phyloP scores from a whole-genome alignment of 2,888 invertebrate genomes.

The Malthinus flaveolus region DNA sequence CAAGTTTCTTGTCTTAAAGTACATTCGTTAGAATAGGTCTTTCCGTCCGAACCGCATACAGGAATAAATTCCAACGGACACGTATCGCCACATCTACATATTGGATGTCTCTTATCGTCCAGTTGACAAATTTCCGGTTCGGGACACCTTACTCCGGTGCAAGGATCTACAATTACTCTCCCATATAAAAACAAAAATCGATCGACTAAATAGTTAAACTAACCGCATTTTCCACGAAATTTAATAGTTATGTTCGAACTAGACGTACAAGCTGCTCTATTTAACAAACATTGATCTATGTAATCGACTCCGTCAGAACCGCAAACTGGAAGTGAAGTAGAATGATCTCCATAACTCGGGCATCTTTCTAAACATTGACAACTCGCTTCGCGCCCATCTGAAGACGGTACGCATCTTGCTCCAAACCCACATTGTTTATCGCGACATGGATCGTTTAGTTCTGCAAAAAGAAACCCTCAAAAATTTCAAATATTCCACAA shows the following conservation, averaged over 20 bases:
- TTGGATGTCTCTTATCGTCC: conserved; percentile 74
- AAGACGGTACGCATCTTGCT: conserved; percentile 65
- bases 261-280: conserved; percentile 75
- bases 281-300: conserved; percentile 82
- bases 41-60: conserved; percentile 78
- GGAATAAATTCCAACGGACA: conserved; percentile 76
- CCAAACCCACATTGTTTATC: conserved; percentile 70
- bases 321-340: conserved; percentile 78
- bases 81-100: conserved; percentile 78
- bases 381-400: conserved; percentile 72
- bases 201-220: conserved; percentile 49
- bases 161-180: conserved; percentile 73
- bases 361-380: conserved; percentile 82
- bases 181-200: conserved; percentile 1
- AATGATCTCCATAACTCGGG: conserved; percentile 81
- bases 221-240: conserved; percentile 87
- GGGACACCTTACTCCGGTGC: conserved; percentile 75
- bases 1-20: conserved; percentile 81
- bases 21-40: conserved; percentile 85
- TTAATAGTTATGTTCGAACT: conserved; percentile 77
- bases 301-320: conserved; percentile 85
- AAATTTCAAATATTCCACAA: no score
- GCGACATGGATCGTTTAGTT: conserved; percentile 72
- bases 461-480: conserved; percentile 57
- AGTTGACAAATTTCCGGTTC: conserved; percentile 83